Percentiles rank a stretch among this genome's conserved stretches.
Conservation (phyloP, 2,888 invertebrate species). For the Sinodicranocentrus sp. region DNA sequence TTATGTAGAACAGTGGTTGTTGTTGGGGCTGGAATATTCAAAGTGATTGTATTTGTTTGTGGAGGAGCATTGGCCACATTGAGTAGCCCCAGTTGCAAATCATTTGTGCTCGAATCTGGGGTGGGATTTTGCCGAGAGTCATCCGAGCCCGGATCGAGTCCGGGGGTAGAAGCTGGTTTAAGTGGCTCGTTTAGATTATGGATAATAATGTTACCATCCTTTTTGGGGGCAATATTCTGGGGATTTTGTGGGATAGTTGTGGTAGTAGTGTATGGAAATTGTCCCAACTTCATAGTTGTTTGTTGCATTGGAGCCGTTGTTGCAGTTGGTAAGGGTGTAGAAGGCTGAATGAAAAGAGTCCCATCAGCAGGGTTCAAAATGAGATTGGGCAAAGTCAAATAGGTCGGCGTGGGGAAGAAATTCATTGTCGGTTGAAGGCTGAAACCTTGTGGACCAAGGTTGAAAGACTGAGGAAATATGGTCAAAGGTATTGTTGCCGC, state of each 20-base stretch:
- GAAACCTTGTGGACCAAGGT: conserved; percentile 74
- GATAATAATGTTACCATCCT: conserved; percentile 57
- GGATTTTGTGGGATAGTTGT: conserved; percentile 58
- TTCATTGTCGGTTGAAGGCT: conserved; percentile 76
- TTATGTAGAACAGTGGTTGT: conserved; percentile 61
- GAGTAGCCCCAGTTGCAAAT: conserved; percentile 74
- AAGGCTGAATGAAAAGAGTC: conserved; percentile 75
- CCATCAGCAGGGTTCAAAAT: conserved; percentile 76
- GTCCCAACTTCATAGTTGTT: conserved; percentile 70
- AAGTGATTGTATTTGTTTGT: conserved; percentile 71
- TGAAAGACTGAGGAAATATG: conserved; percentile 76
- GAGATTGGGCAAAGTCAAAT: conserved; percentile 75
- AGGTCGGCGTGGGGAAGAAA: conserved; percentile 75
- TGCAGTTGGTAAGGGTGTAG: conserved; percentile 66
- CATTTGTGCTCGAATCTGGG: conserved; percentile 76
- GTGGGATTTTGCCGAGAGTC: conserved; percentile 76
- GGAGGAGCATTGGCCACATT: conserved; percentile 43
- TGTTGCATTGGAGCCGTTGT: conserved; percentile 52
- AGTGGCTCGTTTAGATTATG: conserved; percentile 39
- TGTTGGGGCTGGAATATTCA: conserved; percentile 70
- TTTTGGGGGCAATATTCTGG: conserved; percentile 74
- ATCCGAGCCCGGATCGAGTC: conserved; percentile 73
- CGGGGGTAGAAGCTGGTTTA: conserved; percentile 59
- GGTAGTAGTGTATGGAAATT: conserved; percentile 70
- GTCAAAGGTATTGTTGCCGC: conserved; percentile 64